Conservation (phyloP, 2,888 invertebrate genomes). For the Dicyrtomina minuta region DNA sequence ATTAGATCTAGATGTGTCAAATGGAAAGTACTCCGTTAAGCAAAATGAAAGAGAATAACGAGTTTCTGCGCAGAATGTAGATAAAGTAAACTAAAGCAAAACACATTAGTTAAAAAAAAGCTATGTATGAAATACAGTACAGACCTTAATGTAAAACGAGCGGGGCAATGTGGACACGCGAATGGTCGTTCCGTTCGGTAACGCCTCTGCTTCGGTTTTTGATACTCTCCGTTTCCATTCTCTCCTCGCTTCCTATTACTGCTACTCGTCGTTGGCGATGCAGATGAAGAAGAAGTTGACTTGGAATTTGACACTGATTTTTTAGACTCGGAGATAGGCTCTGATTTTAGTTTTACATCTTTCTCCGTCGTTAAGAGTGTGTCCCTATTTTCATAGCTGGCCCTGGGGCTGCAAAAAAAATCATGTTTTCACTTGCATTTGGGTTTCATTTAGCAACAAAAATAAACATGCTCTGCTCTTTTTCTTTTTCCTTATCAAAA, state of each 20-base stretch:
- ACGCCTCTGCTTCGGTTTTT: slow-evolving; percentile 85
- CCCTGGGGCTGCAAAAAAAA: slow-evolving; percentile 18
- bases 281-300: slow-evolving; percentile 27
- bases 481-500: neutral
- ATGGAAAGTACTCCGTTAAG: neutral
- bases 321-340: slow-evolving; percentile 22
- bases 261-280: slow-evolving; percentile 34
- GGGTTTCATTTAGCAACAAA: neutral
- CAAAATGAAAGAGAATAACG: neutral
- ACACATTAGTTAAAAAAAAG: neutral
- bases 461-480: neutral
- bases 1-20: slow-evolving; percentile 64
- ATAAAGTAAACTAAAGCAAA: neutral
- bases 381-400: slow-evolving; percentile 35
- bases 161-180: slow-evolving; percentile 86
- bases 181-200: slow-evolving; percentile 89
- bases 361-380: slow-evolving; percentile 17
- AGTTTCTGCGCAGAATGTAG: neutral
- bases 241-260: slow-evolving; percentile 18
- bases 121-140: neutral
- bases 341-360: slow-evolving; percentile 26
- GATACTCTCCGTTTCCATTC: slow-evolving; percentile 37
- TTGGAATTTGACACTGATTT: slow-evolving; percentile 19
- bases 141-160: slow-evolving; percentile 76
- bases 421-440: too few species aligned